These are phyloP conservation scores for Acleris holmiana DNA, from an alignment of 2,888 invertebrate genomes.

Conservation along the genomic window DNA sequence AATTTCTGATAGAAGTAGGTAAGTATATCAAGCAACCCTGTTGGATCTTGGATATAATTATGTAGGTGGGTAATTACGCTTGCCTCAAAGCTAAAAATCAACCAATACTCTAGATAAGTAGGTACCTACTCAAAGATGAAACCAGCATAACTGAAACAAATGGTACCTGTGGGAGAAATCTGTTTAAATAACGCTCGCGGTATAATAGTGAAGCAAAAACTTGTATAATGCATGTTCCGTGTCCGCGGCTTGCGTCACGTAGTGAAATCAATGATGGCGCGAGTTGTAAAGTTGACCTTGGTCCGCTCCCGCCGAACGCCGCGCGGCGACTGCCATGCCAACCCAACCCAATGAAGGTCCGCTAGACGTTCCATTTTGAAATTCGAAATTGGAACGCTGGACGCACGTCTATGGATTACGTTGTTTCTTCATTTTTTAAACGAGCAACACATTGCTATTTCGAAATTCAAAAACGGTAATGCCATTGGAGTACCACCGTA, in stretches of 20 bases:
- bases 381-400: conserved; percentile 40
- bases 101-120: not conserved
- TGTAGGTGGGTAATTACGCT: no score
- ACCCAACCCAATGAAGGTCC: conserved; percentile 46
- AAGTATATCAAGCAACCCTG: no score
- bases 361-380: conserved; percentile 46
- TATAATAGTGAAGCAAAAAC: conserved; percentile 53
- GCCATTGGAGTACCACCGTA: not conserved
- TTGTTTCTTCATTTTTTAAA: conserved; percentile 20
- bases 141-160: conserved; percentile 2
- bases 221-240: conserved; percentile 59
- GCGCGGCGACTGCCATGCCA: conserved; percentile 40
- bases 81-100: no score
- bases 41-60: no score
- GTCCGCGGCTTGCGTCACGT: conserved; percentile 64
- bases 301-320: conserved; percentile 43
- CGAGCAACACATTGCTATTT: not conserved
- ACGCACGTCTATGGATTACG: conserved; percentile 16
- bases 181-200: conserved; percentile 49
- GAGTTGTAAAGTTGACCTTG: conserved; percentile 81
- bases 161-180: conserved; percentile 39
- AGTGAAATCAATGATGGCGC: conserved; percentile 76
- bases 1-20: no score
- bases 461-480: not conserved
- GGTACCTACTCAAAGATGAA: not conserved